A percentile compares a stretch with the other conserved stretches of the same genome.
phyloP scores from a whole-genome alignment of 2,113 vertebrate genomes.

The Todiramphus chloris region DNA sequence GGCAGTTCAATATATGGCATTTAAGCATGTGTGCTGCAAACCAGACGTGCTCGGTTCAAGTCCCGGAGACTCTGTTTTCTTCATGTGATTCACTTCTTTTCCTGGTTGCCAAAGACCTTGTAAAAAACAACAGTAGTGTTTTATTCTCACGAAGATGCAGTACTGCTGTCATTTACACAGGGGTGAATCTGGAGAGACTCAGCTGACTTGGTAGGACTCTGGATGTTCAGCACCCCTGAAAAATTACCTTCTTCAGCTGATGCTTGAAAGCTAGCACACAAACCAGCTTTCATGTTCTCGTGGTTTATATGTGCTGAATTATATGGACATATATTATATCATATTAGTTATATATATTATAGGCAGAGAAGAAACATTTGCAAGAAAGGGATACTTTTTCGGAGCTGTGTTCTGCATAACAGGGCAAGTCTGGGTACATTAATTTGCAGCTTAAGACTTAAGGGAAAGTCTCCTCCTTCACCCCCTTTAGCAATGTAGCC shows the following conservation, averaged over 20 bases:
- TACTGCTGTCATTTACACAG: neutral
- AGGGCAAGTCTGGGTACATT: neutral
- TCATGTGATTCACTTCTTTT: neutral
- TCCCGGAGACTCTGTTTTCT: neutral
- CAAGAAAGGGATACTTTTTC: neutral
- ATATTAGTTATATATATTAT: neutral
- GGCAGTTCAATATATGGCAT: neutral
- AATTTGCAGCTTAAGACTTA: neutral
- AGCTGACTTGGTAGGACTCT: neutral
- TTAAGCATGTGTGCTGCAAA: slow-evolving; percentile 1
- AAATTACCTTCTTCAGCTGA: neutral
- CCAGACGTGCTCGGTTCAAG: neutral
- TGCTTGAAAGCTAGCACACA: neutral
- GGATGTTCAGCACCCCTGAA: neutral
- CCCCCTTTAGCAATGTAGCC: neutral
- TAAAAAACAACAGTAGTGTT: neutral
- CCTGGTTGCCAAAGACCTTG: neutral
- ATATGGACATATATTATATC: neutral
- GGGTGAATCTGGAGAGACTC: neutral
- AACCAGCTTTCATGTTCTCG: neutral
- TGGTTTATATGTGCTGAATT: neutral
- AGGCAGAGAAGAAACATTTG: neutral
- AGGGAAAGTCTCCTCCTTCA: slow-evolving; percentile 6
- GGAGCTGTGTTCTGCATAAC: neutral
- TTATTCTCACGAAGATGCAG: neutral